These are phyloP conservation scores for Monodelphis domestica DNA, from an alignment of 2,797 vertebrate species.

Conservation along the genomic window DNA sequence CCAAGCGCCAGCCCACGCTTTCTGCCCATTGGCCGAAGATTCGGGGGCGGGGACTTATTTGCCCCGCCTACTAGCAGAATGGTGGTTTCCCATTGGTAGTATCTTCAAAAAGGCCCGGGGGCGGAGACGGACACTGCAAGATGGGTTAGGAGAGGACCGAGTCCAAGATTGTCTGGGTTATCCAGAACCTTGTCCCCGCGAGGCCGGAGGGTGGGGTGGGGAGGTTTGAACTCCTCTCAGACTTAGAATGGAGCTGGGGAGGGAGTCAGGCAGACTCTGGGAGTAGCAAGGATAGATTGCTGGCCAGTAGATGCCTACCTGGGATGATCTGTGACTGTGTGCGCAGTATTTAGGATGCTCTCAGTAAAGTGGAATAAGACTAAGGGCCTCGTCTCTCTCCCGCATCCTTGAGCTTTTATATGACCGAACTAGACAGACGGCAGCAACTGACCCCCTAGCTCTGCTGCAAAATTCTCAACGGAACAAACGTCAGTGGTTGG, in stretches of 20 bases:
- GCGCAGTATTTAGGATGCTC: background rate
- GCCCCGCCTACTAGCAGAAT: background rate
- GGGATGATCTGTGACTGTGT: background rate
- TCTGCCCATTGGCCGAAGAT: conserved; percentile 43
- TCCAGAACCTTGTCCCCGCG: background rate
- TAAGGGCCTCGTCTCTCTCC: background rate
- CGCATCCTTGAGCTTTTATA: background rate
- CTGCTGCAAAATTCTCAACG: background rate
- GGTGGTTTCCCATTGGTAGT: conserved; percentile 10
- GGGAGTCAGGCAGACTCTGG: background rate
- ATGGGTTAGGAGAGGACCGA: background rate
- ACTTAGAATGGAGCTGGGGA: too few species aligned
- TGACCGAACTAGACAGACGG: background rate
- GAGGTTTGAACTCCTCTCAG: too few species aligned
- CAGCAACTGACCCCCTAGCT: background rate
- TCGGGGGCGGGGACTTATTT: background rate
- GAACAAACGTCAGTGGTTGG: background rate
- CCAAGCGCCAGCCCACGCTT: conserved; percentile 8
- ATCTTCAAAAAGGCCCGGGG: background rate
- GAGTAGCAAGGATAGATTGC: background rate
- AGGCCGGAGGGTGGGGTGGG: too few species aligned
- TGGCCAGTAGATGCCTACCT: background rate
- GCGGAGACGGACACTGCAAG: background rate
- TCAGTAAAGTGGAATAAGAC: background rate
- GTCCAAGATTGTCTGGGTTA: background rate